phyloP scores from a whole-genome alignment of 2,113 vertebrate species.

The Emydura subglobosa region DNA sequence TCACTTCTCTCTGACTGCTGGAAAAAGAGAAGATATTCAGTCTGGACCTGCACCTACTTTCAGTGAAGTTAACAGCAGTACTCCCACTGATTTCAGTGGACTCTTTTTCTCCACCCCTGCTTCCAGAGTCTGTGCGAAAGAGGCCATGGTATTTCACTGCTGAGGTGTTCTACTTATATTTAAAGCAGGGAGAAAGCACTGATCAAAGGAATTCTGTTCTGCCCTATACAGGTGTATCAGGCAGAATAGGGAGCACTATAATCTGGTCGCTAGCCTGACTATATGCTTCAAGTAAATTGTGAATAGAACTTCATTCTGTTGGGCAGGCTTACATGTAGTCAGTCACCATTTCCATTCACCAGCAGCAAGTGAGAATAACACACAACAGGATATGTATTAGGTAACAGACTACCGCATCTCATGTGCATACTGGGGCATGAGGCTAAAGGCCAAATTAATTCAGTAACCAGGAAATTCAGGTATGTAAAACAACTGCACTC shows the following conservation, averaged over 20 bases:
- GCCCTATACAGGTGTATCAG: not conserved
- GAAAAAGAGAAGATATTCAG: not conserved
- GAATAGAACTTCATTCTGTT: not conserved
- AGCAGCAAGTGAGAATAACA: not conserved
- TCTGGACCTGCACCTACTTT: not conserved
- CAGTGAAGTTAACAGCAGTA: not conserved
- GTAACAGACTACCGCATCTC: not conserved
- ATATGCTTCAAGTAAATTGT: not conserved
- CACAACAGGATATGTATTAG: not conserved
- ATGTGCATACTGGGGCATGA: not conserved
- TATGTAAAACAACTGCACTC: not conserved
- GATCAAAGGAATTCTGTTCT: accelerated
- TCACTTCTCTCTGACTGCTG: not conserved
- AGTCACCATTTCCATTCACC: not conserved
- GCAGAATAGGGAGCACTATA: not conserved
- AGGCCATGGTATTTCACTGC: not conserved
- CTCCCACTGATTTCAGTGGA: not conserved
- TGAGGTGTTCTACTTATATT: not conserved
- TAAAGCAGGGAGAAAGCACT: not conserved
- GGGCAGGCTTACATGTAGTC: not conserved
- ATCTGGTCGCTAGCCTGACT: not conserved
- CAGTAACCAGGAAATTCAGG: not conserved
- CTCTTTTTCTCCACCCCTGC: not conserved
- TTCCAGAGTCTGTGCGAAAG: accelerated
- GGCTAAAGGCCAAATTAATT: not conserved